These are phyloP conservation scores for Archips crataeganus DNA, from an alignment of 2,888 invertebrate genomes.

Conservation along the genomic window DNA sequence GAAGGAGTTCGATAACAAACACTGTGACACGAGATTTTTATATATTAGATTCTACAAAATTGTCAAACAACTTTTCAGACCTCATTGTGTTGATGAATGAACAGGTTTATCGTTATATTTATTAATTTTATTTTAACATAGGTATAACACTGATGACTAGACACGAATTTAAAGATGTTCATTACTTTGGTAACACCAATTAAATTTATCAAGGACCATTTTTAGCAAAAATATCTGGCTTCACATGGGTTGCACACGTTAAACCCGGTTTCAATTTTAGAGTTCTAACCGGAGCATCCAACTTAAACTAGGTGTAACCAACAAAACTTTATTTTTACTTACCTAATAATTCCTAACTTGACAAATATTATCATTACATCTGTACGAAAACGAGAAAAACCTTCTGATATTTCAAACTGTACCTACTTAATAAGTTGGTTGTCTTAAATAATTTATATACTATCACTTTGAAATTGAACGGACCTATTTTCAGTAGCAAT, in stretches of 20 bases:
- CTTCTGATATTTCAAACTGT: too few species aligned
- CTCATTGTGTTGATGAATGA: not conserved
- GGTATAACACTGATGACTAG: slow-evolving; percentile 4
- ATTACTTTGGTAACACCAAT: not conserved
- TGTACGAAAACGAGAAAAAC: not conserved
- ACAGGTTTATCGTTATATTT: not conserved
- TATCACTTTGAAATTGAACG: not conserved
- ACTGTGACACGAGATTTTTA: too few species aligned
- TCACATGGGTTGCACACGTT: too few species aligned
- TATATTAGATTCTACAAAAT: too few species aligned
- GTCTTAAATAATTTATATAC: not conserved
- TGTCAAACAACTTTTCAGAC: not conserved
- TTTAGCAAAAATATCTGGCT: too few species aligned
- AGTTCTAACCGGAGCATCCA: too few species aligned
- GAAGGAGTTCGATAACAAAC: too few species aligned
- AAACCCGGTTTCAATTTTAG: too few species aligned
- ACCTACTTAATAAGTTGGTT: not conserved
- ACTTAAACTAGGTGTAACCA: not conserved
- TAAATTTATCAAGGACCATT: not conserved
- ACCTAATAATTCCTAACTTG: not conserved
- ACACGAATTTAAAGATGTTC: not conserved
- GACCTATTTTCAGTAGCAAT: not conserved
- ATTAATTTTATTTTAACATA: not conserved
- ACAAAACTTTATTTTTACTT: not conserved
- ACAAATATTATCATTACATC: not conserved